Percentiles rank a stretch among this genome's conserved stretches.
These are phyloP conservation scores for Caenorhabditis wallacei DNA, from an alignment of 2,888 invertebrate genomes.

Conservation along the genomic window DNA sequence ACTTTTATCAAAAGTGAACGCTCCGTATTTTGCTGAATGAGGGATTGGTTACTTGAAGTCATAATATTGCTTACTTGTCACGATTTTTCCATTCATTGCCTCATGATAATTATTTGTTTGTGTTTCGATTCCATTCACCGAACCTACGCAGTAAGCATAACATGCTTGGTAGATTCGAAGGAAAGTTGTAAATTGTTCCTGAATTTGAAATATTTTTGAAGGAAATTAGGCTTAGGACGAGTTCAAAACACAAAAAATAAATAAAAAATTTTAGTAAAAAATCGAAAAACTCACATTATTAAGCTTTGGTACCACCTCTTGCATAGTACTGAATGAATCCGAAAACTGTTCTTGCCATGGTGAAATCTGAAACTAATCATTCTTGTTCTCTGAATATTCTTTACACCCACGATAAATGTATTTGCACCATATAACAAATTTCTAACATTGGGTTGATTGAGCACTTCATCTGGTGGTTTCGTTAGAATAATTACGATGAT, in stretches of 20 bases:
- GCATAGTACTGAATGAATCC: slow-evolving; percentile 40
- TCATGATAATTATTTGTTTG: slow-evolving; percentile 43
- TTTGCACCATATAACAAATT: slow-evolving; percentile 53
- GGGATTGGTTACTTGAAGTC: background rate
- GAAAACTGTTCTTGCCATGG: slow-evolving; percentile 29
- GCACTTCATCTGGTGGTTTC: slow-evolving; percentile 46
- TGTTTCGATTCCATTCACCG: slow-evolving; percentile 45
- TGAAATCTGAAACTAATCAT: slow-evolving; percentile 35
- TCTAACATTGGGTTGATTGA: slow-evolving; percentile 45
- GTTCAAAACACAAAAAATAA: too few species aligned
- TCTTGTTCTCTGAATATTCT: background rate
- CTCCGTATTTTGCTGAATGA: slow-evolving; percentile 53
- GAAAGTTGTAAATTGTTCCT: slow-evolving; percentile 45
- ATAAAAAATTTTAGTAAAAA: background rate
- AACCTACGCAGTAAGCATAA: slow-evolving; percentile 61
- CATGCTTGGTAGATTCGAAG: slow-evolving; percentile 60
- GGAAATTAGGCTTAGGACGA: too few species aligned
- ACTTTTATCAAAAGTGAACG: slow-evolving; percentile 46
- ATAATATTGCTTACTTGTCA: slow-evolving; percentile 30
- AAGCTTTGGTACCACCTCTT: slow-evolving; percentile 21
- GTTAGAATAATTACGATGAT: slow-evolving; percentile 36
- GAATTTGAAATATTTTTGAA: background rate
- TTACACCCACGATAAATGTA: slow-evolving; percentile 48
- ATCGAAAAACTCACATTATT: slow-evolving; percentile 11
- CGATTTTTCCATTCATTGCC: slow-evolving; percentile 41